Base-by-base conservation (phyloP, 2,113 vertebrate genomes). In the Thryonomys swinderianus region DNA sequence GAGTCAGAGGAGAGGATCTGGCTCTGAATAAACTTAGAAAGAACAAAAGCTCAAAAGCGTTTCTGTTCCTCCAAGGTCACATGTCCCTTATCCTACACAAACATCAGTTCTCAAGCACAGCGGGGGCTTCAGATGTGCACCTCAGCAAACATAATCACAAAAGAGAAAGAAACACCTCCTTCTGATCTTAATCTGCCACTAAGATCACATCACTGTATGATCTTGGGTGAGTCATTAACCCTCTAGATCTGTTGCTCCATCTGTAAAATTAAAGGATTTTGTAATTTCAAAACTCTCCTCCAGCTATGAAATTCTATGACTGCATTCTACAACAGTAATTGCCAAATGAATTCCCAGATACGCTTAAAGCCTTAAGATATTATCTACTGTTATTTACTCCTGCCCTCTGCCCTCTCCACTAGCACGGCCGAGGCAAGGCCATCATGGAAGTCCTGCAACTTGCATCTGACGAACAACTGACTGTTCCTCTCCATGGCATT, bases 231-330 rank as follows among this genome's bases (percentile, higher is more conserved):
- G 45, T 94, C 89, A 95, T 57, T 79, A 90, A 55, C 37, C 57
- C 66, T 94, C 80, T 64, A 83, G 85, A 64, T 91, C 25, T 87
- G 7, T 83, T 90, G 90, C 64, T 30, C 94, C 42, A 40, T 59
- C 81, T 84, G 40, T 80, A 86, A 91, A 94, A 62, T 67, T 78
- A 84, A 89, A 85, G 40, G 25, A 34, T 90, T 94, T 73, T 88
- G 3, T 74, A 89, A 96, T 78, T 64, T 95, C 83, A 71, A 95
- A 91, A 42, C 91, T 94, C 34, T 95, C 85, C 67, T 86, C n/a
- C 48, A 90, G 90, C 67, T 89, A 74, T 84, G 69, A 93, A 96
- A 93, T 94, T 87, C 67, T 90, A 25, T 82, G 67, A 83, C 25
- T 62, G 17, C 34, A 64, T 67, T 80, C 42, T 87, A 48, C 61